Conservation (phyloP, 2,113 vertebrate species). For the Chitala chitala region DNA sequence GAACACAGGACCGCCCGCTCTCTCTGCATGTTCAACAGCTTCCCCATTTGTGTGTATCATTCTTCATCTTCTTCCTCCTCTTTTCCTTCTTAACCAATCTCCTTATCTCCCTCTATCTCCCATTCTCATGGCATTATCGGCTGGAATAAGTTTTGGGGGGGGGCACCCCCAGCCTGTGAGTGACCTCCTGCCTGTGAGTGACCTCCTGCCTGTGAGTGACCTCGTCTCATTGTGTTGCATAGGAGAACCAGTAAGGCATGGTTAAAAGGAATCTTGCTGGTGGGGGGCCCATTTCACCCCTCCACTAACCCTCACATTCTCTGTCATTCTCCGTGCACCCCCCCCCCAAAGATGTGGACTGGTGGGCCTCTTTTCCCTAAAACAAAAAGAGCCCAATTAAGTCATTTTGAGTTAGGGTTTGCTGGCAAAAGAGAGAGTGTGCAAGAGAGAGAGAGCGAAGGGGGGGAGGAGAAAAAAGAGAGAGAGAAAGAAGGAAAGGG, state of each 20-base stretch:
- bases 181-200: too few relatives aligned
- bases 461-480: neutral
- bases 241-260: too few relatives aligned
- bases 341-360: constrained; percentile 19
- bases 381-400: constrained; percentile 66
- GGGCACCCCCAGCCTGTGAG: too few relatives aligned
- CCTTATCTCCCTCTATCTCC: neutral
- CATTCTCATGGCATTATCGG: too few relatives aligned
- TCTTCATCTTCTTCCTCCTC: neutral
- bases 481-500: neutral
- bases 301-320: neutral
- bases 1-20: neutral
- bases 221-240: too few relatives aligned
- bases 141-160: too few relatives aligned
- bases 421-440: neutral
- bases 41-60: too few relatives aligned
- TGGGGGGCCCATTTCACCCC: too few relatives aligned
- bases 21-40: neutral
- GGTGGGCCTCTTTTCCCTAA: constrained; percentile 24
- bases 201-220: too few relatives aligned
- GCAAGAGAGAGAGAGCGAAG: constrained; percentile 1
- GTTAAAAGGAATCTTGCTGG: too few relatives aligned
- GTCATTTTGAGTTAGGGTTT: constrained; percentile 60
- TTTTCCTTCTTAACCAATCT: neutral
- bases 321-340: neutral